Percentiles rank a stretch among this genome's conserved stretches.
phyloP scores from a whole-genome alignment of 1,140 invertebrate species.

The Steinernema feltiae region DNA sequence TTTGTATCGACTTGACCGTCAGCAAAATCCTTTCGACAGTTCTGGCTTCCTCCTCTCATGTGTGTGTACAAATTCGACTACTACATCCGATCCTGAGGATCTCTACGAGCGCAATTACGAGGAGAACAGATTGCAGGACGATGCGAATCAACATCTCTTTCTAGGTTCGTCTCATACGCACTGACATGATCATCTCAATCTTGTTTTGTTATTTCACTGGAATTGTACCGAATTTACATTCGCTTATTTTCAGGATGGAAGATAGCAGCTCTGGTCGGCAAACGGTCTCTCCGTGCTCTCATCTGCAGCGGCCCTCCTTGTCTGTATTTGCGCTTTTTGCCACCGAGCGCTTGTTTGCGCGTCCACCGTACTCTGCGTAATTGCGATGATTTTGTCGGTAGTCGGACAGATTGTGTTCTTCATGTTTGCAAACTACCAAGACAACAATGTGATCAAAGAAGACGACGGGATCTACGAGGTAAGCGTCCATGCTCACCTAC shows the following conservation, averaged over 20 bases:
- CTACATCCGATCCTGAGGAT: slow-evolving; percentile 57
- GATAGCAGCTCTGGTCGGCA: slow-evolving; percentile 51
- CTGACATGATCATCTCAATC: too few relatives aligned
- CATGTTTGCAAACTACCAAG: slow-evolving; percentile 51
- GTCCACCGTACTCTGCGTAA: slow-evolving; percentile 43
- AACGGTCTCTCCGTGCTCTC: slow-evolving; percentile 41
- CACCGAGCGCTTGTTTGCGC: slow-evolving; percentile 52
- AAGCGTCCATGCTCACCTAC: slow-evolving; percentile 29
- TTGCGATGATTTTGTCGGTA: slow-evolving; percentile 40
- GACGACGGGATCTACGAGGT: slow-evolving; percentile 55
- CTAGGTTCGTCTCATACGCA: slow-evolving; percentile 48
- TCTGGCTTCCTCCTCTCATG: slow-evolving; percentile 47
- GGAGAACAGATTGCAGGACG: slow-evolving; percentile 53
- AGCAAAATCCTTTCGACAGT: slow-evolving; percentile 55
- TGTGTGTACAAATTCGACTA: slow-evolving; percentile 58
- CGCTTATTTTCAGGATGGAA: slow-evolving; percentile 49
- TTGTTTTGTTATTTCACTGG: too few relatives aligned
- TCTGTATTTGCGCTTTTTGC: slow-evolving; percentile 54
- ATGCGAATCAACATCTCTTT: slow-evolving; percentile 57
- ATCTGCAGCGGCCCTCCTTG: slow-evolving; percentile 37
- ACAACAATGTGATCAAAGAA: slow-evolving; percentile 56
- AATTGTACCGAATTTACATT: too few relatives aligned
- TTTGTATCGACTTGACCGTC: slow-evolving; percentile 47
- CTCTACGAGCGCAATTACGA: slow-evolving; percentile 57
- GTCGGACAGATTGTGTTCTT: slow-evolving; percentile 47